Evolutionary conservation across 2,113 vertebrate species (phyloP), one percentile per base, ranked within the genome.

Genomic region (Campylorhamphus procurvoides): DNA sequence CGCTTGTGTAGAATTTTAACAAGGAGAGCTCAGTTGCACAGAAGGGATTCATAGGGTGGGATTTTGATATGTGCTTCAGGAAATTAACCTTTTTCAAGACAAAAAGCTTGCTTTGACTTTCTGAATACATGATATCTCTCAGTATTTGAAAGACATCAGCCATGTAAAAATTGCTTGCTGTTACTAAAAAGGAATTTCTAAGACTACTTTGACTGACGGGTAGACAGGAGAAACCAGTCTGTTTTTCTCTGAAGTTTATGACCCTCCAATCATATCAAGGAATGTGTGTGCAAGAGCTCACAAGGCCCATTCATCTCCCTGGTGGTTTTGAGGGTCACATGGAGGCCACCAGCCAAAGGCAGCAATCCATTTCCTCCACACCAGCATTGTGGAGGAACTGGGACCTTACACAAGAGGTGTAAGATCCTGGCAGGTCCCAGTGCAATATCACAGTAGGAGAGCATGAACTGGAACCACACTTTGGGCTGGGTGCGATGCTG

Each of bases 21-120:
- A 90, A 90, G 87, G 50, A 50, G 59, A 94, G 50, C 72, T 96
- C 91, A 84, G 72, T 81, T 94, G 93, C 42, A 78, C 53, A 62
- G 67, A 95, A 96, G 77, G 74, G 66, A 73, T 86, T 95, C 73
- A 31, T n/a, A 67, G 56, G 84, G 75, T 94, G 68, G 88, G 90
- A 87, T 91, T 98, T 94, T 84, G 86, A 80, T 91, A 91, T 64
- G 16, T 87, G 53, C 44, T 84, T 93, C 81, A 86, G 94, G 95
- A 97, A 93, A 97, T 91, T 89, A 95, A 91, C 94, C 81, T 97
- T 94, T 97, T 91, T 96, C 82, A 56, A 93, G 78, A 82, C 85
- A 93, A 90, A 89, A 90, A 42, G 68, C 67, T 93, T 89, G 71
- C 92, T 89, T 75, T 44, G 78, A 62, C 37, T 86, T 23, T 84